Conservation (phyloP, 2,888 invertebrate genomes). For the Mesorhabditis sp. region DNA sequence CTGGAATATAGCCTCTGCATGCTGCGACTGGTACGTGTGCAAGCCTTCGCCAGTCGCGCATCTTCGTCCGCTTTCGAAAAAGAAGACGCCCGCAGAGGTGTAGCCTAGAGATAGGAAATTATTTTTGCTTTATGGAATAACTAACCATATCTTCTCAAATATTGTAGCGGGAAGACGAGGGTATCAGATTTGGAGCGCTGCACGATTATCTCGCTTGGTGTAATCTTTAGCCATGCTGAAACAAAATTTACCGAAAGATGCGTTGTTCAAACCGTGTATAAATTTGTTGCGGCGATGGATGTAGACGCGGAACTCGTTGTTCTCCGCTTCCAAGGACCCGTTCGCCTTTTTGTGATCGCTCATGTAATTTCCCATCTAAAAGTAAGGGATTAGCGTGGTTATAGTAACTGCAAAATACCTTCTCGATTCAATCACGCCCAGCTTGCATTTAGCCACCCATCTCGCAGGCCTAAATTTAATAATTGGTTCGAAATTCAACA, state of each 20-base stretch:
- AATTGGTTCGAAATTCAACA: too few relatives aligned
- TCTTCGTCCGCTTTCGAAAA: slow-evolving; percentile 52
- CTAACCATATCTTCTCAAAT: slow-evolving; percentile 51
- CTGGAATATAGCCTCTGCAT: slow-evolving; percentile 51
- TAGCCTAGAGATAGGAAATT: slow-evolving; percentile 14
- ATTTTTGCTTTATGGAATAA: not conserved
- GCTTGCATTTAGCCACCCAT: too few relatives aligned
- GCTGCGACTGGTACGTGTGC: slow-evolving; percentile 52
- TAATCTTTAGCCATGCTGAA: slow-evolving; percentile 43
- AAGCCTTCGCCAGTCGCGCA: slow-evolving; percentile 54
- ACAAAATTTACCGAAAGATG: not conserved
- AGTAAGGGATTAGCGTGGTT: not conserved
- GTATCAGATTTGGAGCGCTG: slow-evolving; percentile 35
- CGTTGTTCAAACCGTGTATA: slow-evolving; percentile 27
- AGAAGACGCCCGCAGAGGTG: slow-evolving; percentile 44
- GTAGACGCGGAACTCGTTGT: slow-evolving; percentile 41
- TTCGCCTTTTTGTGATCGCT: not conserved
- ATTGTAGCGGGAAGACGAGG: slow-evolving; percentile 47
- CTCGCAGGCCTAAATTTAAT: too few relatives aligned
- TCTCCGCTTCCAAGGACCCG: not conserved
- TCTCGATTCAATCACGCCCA: too few relatives aligned
- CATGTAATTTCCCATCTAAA: not conserved
- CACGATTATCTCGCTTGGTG: slow-evolving; percentile 33
- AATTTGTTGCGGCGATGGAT: slow-evolving; percentile 46
- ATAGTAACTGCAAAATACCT: not conserved